A percentile compares a stretch with the other conserved stretches of the same genome.
Evolutionary conservation across 1,140 invertebrate genomes (phyloP).

Genomic region (Meloidogyne exigua): DNA sequence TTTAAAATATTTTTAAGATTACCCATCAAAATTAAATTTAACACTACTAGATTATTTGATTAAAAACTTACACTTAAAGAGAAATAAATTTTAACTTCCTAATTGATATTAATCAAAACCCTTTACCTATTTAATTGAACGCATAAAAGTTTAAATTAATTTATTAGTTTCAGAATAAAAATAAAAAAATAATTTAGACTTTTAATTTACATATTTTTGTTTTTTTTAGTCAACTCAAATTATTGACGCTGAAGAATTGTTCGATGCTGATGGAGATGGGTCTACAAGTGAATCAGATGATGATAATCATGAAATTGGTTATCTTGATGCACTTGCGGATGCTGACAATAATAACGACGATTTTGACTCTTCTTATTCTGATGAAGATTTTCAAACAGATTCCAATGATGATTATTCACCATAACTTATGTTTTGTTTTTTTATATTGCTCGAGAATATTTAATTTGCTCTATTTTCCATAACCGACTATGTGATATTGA

Average conservation of each 20-base stretch:
- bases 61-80: too few relatives aligned
- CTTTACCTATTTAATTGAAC: too few relatives aligned
- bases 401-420: slow-evolving; percentile 17
- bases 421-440: slow-evolving; percentile 1
- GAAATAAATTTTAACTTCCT: too few relatives aligned
- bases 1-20: too few relatives aligned
- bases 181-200: too few relatives aligned
- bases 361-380: slow-evolving; percentile 12
- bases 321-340: neutral
- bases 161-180: too few relatives aligned
- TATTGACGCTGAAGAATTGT: slow-evolving; percentile 11
- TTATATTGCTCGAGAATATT: slow-evolving; percentile 5
- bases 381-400: slow-evolving; percentile 15
- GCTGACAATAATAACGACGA: slow-evolving; percentile 7
- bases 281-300: slow-evolving; percentile 8
- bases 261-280: neutral
- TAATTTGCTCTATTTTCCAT: neutral
- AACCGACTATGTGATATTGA: neutral
- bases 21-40: too few relatives aligned
- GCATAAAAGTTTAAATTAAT: too few relatives aligned
- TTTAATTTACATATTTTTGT: neutral
- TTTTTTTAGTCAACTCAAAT: neutral
- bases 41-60: too few relatives aligned
- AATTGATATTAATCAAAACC: too few relatives aligned
- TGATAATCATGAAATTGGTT: neutral